Evolutionary conservation across 2,888 invertebrate species (phyloP).

Genomic region (Nebria brevicollis): DNA sequence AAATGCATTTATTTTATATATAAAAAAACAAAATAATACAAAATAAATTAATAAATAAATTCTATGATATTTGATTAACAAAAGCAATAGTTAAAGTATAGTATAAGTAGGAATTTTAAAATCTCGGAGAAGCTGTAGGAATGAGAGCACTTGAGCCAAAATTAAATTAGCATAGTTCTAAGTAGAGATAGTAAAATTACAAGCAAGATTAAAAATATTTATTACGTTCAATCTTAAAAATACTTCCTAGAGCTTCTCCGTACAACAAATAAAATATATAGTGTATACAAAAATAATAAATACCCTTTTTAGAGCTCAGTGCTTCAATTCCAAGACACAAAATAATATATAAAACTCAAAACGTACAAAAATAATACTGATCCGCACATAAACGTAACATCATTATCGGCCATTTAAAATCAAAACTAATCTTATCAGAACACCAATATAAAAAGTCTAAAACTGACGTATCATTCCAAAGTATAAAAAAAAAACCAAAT

Average conservation of each 20-base stretch:
- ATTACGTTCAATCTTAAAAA: conserved; percentile 37
- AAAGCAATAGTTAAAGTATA: conserved; percentile 46
- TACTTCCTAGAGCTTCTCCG: conserved; percentile 58
- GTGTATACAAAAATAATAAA: conserved; percentile 50
- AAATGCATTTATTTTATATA: conserved; percentile 52
- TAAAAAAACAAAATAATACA: conserved; percentile 51
- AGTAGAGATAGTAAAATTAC: conserved; percentile 43
- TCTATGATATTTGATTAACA: conserved; percentile 44
- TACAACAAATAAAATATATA: conserved; percentile 51
- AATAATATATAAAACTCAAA: conserved; percentile 51
- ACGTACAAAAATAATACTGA: conserved; percentile 46
- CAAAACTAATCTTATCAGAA: conserved; percentile 36
- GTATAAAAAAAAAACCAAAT: not conserved
- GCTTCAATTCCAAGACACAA: conserved; percentile 55
- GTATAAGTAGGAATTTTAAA: conserved; percentile 29
- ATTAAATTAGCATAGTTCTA: conserved; percentile 45
- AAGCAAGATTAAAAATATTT: not conserved
- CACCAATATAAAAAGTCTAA: conserved; percentile 26
- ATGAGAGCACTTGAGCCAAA: conserved; percentile 58
- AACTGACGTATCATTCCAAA: conserved; percentile 19
- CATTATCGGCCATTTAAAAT: conserved; percentile 34
- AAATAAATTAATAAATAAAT: conserved; percentile 48
- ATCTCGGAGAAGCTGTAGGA: conserved; percentile 62
- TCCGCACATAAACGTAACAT: conserved; percentile 33
- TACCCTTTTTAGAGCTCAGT: conserved; percentile 54